Conservation (phyloP, 2,113 vertebrate species). For the Heteronetta atricapilla region DNA sequence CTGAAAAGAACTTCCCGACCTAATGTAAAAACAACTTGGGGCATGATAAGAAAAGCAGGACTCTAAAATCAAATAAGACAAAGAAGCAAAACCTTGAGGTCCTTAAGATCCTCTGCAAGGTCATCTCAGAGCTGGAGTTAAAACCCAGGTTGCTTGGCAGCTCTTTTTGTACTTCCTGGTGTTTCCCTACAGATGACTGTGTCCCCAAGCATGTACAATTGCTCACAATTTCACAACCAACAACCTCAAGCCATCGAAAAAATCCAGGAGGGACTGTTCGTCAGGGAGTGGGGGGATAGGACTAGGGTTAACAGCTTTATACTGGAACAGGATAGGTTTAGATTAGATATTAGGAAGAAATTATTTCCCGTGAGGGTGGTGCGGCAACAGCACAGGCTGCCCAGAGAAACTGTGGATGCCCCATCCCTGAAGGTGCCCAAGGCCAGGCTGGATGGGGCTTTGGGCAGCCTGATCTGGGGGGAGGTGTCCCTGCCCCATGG, state of each 20-base stretch:
- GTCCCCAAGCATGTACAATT: background rate
- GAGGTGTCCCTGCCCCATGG: too few species aligned
- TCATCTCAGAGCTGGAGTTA: background rate
- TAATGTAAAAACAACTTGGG: background rate
- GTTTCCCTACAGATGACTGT: background rate
- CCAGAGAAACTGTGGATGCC: too few species aligned
- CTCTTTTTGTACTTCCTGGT: background rate
- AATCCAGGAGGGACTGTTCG: background rate
- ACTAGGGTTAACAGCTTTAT: too few species aligned
- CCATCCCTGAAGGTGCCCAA: too few species aligned
- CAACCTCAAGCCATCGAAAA: background rate
- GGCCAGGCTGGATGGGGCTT: too few species aligned
- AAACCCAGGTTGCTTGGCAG: background rate
- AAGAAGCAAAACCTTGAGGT: background rate
- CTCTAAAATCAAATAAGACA: background rate
- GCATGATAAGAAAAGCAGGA: background rate
- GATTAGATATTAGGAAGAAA: too few species aligned
- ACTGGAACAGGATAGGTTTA: too few species aligned
- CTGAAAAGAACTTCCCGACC: background rate
- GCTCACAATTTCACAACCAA: background rate
- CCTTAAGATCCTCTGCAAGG: background rate
- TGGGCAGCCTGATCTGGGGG: too few species aligned
- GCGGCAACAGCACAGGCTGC: too few species aligned
- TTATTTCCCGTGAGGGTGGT: too few species aligned
- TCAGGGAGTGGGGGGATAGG: too few species aligned